phyloP scores from a whole-genome alignment of 92 coral and sea anemone species.

The Phenganax subtilis region DNA sequence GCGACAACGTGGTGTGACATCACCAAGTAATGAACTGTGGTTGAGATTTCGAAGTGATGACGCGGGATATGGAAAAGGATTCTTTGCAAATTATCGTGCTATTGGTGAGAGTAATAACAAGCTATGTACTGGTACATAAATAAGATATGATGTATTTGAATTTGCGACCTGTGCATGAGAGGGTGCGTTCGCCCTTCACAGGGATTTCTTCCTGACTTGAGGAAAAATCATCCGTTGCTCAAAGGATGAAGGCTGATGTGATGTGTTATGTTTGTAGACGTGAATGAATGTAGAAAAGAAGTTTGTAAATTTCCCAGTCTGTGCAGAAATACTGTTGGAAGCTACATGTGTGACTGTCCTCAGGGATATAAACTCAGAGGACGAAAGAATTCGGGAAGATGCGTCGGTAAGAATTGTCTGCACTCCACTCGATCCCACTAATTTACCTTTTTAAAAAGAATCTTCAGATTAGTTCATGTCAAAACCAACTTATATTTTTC shows the following conservation, averaged over 20 bases:
- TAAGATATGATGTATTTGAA: neutral
- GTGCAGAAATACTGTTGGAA: constrained; percentile 87
- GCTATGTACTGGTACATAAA: constrained; percentile 20
- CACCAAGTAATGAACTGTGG: constrained; percentile 73
- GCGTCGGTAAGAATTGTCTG: constrained; percentile 58
- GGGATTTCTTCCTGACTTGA: no score
- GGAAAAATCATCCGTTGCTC: no score
- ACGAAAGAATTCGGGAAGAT: constrained; percentile 60
- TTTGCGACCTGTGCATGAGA: no score
- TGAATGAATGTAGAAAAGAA: constrained; percentile 75
- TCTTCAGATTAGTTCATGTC: neutral
- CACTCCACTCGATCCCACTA: no score
- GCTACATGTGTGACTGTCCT: constrained; percentile 94
- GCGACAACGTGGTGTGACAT: constrained; percentile 61
- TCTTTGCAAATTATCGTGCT: constrained; percentile 66
- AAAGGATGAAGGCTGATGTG: neutral
- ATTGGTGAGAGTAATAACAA: constrained; percentile 60
- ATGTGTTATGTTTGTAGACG: constrained; percentile 51
- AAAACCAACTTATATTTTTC: neutral
- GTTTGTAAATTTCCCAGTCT: constrained; percentile 94
- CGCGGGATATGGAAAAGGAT: constrained; percentile 67
- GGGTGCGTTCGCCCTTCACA: neutral
- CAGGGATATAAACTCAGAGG: constrained; percentile 79
- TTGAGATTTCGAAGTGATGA: constrained; percentile 71
- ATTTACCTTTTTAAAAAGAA: neutral